Evolutionary conservation across 2,888 invertebrate genomes (phyloP), one percentile per base, ranked within the genome.

Genomic region (Apamea sordens): DNA sequence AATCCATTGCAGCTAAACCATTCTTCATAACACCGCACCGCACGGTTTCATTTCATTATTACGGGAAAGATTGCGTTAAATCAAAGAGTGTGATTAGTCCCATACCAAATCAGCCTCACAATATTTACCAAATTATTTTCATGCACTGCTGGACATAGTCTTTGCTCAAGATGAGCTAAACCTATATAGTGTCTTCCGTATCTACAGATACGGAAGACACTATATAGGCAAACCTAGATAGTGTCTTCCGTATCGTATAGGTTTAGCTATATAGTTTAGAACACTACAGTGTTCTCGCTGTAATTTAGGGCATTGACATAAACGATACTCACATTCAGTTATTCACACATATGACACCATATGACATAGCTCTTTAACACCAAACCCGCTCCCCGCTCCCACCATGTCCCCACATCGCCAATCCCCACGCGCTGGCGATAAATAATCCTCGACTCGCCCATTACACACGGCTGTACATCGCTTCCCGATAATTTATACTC

Each of bases 361-460:
- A 47, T 15, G 21, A 8, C 47, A 36, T 21, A 41, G 21, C 4
- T 11, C 50, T 47, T 18, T n/a, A 15, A 24, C 21, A 53, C 4
- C 15, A 73, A 36, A n/a, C 18, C 71, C 85, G 84, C 82, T 82
- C 0, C 1, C 44, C 72, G 85, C 76, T 80, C 18, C 6, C 50
- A 74, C 69, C 24, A 21, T 67, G 80, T 64, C 82, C 86, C 74
- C 87, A 80, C 59, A 67, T 79, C 80, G 82, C 89, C 77, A 82
- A 89, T 87, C 90, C 91, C 92, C 95, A 94, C 95, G 95, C 92
- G 91, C 91, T 82, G 89, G 89, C 94, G 92, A 95, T 95, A 95
- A 95, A 95, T 95, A 94, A 95, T 93, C 93, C 90, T 86, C 87
- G 90, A 88, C 85, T 90, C 91, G 89, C 90, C 94, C 94, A 94